Conservation (phyloP, 2,888 invertebrate species). For the Chloroclystis v-ata region DNA sequence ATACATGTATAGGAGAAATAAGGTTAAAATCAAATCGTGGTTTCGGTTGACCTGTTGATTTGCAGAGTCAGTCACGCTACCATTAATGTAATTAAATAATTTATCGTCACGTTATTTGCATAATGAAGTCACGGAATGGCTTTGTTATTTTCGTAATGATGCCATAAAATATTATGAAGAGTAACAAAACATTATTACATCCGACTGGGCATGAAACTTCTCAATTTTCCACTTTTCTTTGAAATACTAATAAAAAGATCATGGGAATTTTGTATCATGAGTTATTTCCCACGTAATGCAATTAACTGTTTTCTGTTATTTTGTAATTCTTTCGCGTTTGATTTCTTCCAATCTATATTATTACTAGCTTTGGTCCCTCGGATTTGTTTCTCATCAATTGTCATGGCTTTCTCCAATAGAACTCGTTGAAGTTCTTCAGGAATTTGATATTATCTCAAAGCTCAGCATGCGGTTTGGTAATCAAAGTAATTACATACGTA, state of each 20-base stretch:
- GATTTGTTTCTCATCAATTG: too few relatives aligned
- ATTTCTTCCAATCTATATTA: background rate
- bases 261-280: constrained; percentile 40
- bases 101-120: constrained; percentile 30
- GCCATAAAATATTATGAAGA: background rate
- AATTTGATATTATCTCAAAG: too few relatives aligned
- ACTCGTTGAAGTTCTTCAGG: too few relatives aligned
- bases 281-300: constrained; percentile 33
- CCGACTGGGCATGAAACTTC: too few relatives aligned
- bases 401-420: too few relatives aligned
- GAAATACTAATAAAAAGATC: constrained; percentile 33
- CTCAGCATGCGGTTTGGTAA: too few relatives aligned
- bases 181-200: too few relatives aligned
- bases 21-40: background rate
- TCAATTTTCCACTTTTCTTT: too few relatives aligned
- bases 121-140: constrained; percentile 19
- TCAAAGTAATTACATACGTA: too few relatives aligned
- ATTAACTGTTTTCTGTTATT: constrained; percentile 11
- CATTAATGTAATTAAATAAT: constrained; percentile 28
- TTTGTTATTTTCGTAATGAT: constrained; percentile 2
- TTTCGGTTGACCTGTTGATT: constrained; percentile 41
- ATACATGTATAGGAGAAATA: too few relatives aligned
- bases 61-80: constrained; percentile 36
- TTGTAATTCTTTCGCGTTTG: constrained; percentile 3
- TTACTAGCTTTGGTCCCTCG: too few relatives aligned